Base-by-base conservation (phyloP, 2,113 vertebrate species). In the Tyrannus savana region DNA sequence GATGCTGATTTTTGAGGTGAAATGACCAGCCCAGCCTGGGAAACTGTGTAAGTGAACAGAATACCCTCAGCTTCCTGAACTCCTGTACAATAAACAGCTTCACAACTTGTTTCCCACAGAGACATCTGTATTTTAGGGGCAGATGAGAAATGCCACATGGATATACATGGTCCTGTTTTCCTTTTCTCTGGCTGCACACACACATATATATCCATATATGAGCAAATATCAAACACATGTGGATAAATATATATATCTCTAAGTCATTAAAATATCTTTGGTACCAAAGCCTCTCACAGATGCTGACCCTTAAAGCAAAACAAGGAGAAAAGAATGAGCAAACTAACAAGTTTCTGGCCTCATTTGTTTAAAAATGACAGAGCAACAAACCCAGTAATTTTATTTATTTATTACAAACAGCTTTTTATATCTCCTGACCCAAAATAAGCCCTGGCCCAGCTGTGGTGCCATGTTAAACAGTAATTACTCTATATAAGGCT, bases 371-470 rank as follows among this genome's bases (percentile, higher is more conserved):
- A 86, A 63, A 63, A 72, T 50, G 96, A 96, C 79, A 96, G 74
- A 77, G 90, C 30, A 31, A 95, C 91, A 95, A 97, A 95, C 81
- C 14, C 41, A 30, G 55, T 27, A 49, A 42, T 22, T 7, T 41
- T 47, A 46, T 53, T 89, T 59, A 28, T 74, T 87, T n/a, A 4
- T 27, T 66, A 84, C 80, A 93, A 96, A 96, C 73, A 90, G 72
- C 64, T 96, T 97, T 97, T 97, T 98, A 94, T 97, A 98, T 88
- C 95, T 95, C 67, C 49, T 24, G 75, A 63, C 55, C 63, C 89
- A 93, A 97, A 97, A 97, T 97, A 98, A 87, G 92, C 90, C 89
- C 95, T 77, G 84, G 23, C 50, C 91, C 63, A 92, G 92, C 67
- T 92, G 92, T 2, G 4, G 72, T 91, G 96, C 90, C 84, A 81